Percentiles rank a stretch among this genome's conserved stretches.
Conservation (phyloP, 2,888 invertebrate genomes). For the Allygus modestus region DNA sequence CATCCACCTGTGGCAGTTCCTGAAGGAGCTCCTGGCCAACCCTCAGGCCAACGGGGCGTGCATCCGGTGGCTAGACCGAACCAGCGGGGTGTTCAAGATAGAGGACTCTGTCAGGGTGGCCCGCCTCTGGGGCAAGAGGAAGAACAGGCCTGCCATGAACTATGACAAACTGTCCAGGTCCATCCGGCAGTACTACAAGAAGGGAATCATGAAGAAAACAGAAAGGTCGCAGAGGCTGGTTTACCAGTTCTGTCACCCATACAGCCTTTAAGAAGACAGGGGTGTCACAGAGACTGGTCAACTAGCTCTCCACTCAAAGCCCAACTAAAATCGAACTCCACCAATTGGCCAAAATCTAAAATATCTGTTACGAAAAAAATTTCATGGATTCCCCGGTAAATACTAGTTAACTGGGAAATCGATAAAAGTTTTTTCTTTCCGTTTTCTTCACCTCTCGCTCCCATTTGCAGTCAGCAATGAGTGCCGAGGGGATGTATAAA, state of each 20-base stretch:
- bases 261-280: slow-evolving; percentile 82
- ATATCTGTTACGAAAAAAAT: slow-evolving; percentile 15
- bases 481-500: slow-evolving; percentile 46
- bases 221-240: slow-evolving; percentile 98
- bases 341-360: slow-evolving; percentile 25
- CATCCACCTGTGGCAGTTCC: slow-evolving; percentile 99
- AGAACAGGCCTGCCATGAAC: slow-evolving; percentile 99
- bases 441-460: slow-evolving; percentile 50
- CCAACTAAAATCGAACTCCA: background rate
- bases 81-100: slow-evolving; percentile 98
- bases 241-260: slow-evolving; percentile 98
- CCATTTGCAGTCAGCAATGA: slow-evolving; percentile 61
- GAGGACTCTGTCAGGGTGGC: slow-evolving; percentile 99
- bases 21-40: slow-evolving; percentile 94
- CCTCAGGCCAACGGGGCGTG: slow-evolving; percentile 94
- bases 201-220: slow-evolving; percentile 99
- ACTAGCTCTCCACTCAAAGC: too few relatives aligned
- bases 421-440: slow-evolving; percentile 38
- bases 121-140: slow-evolving; percentile 98
- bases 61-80: slow-evolving; percentile 97
- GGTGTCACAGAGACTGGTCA: too few relatives aligned
- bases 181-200: slow-evolving; percentile 99
- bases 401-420: slow-evolving; percentile 66
- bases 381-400: slow-evolving; percentile 69
- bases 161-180: slow-evolving; percentile 99